Evolutionary conservation across 2,113 vertebrate species (phyloP), one percentile per base, ranked within the genome.

Genomic region (Ovis canadensis): DNA sequence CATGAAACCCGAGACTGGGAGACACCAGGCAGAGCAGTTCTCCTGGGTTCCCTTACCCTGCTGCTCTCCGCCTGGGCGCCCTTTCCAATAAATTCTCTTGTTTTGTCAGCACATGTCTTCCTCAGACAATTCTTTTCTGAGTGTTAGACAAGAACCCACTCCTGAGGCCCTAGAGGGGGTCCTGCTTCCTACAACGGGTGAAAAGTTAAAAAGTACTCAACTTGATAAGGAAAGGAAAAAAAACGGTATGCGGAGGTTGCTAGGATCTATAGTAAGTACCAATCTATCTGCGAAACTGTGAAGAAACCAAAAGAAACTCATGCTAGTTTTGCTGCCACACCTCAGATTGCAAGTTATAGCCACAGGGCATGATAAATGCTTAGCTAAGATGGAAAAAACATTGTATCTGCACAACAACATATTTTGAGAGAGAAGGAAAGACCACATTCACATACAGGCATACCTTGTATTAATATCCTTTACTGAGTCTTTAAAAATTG

Each of bases 41-140:
- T 71, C n/a, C 57, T 36, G 64, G 64, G 64, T 21, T 67, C 64
- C 31, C 16, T 21, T n/a, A 36, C 16, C 67, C 67, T 6, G 36
- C 10, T 13, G 67, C n/a, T 40, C 67, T 74, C 19, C 0, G 3
- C 67, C 19, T 3, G 21, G 67, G 67, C 0, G 5, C 21, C 67
- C 36, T 40, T 74, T 74, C 67, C 67, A 74, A 40, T 40, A 40
- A 74, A 74, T 21, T 40, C 36, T 74, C 67, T 74, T 74, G 67
- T 11, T 74, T 25, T 74, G 36, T 40, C 67, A 74, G 67, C 67
- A 23, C 21, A 40, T 3, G 67, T 74, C 67, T 74, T 40, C 67
- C 67, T 74, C 67, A 74, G 67, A 74, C 36, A 74, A 74, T 40
- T 74, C 21, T 74, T 74, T 40, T 25, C 36, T 74, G 19, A 74